Percentiles rank a stretch among this genome's conserved stretches.
phyloP scores from a whole-genome alignment of 2,888 invertebrate species.

The Philereme vetulata region DNA sequence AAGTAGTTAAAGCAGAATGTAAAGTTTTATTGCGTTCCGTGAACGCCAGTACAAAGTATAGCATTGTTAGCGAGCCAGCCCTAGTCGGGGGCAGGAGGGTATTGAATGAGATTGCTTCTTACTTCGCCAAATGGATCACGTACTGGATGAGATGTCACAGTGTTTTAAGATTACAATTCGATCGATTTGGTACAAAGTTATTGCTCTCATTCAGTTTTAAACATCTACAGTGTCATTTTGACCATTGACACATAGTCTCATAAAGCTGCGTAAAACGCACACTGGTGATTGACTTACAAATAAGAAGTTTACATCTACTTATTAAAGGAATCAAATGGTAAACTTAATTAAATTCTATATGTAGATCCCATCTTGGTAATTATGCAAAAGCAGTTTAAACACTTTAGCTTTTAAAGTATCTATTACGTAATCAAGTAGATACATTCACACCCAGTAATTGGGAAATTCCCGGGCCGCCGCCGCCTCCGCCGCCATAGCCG shows the following conservation, averaged over 20 bases:
- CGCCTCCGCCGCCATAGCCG: constrained; percentile 58
- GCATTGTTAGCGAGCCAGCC: constrained; percentile 70
- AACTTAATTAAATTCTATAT: not conserved
- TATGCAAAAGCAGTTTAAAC: constrained; percentile 32
- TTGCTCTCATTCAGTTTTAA: constrained; percentile 40
- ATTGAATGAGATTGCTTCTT: constrained; percentile 85
- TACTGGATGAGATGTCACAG: constrained; percentile 85
- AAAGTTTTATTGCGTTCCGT: constrained; percentile 79
- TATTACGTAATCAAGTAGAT: constrained; percentile 74
- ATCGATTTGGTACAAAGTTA: constrained; percentile 66
- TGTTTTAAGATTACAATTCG: constrained; percentile 84
- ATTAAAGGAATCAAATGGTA: not conserved
- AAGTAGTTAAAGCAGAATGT: constrained; percentile 80
- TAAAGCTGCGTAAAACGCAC: not conserved
- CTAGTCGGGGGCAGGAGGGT: constrained; percentile 65
- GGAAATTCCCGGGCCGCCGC: constrained; percentile 75
- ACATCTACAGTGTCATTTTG: not conserved
- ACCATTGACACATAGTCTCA: not conserved
- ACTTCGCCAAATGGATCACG: constrained; percentile 85
- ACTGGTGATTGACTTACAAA: not conserved
- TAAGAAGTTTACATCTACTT: not conserved
- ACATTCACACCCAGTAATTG: constrained; percentile 81
- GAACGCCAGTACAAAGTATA: constrained; percentile 73
- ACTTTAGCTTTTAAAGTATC: constrained; percentile 50
- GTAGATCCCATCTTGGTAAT: constrained; percentile 20